These are phyloP conservation scores for Periophthalmus modestus DNA, from an alignment of 2,113 vertebrate genomes.

Conservation along the genomic window DNA sequence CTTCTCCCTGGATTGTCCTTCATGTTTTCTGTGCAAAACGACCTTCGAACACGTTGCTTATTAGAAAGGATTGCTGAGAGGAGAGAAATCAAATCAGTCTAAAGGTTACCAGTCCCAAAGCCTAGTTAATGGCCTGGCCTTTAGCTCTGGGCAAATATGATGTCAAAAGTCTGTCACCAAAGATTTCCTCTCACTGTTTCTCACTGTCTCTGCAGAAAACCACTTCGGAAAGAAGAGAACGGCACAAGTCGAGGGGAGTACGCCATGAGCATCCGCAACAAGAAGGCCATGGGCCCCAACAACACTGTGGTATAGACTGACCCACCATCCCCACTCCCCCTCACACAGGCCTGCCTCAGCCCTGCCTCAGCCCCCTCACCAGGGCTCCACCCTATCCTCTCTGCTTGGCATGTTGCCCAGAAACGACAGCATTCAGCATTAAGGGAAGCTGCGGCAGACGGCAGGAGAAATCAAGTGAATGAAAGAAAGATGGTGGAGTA, in stretches of 20 bases:
- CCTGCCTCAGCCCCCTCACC: slow-evolving; percentile 28
- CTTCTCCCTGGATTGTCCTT: slow-evolving; percentile 56
- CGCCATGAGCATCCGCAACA: slow-evolving; percentile 95
- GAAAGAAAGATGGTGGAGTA: slow-evolving; percentile 33
- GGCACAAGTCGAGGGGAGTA: slow-evolving; percentile 93
- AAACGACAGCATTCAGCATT: slow-evolving; percentile 57
- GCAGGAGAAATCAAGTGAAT: slow-evolving; percentile 30
- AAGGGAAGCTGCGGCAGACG: slow-evolving; percentile 43
- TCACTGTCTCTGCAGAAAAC: slow-evolving; percentile 85
- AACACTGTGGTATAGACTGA: slow-evolving; percentile 85
- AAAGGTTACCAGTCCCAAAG: slow-evolving; percentile 56
- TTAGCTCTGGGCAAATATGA: slow-evolving; percentile 17
- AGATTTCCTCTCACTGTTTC: slow-evolving; percentile 37
- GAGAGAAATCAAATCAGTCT: slow-evolving; percentile 61
- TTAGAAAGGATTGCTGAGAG: slow-evolving; percentile 63
- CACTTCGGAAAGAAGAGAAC: slow-evolving; percentile 93
- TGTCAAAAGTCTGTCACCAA: slow-evolving; percentile 23
- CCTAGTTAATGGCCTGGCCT: slow-evolving; percentile 59
- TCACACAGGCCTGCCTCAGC: slow-evolving; percentile 43
- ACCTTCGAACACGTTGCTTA: slow-evolving; percentile 69
- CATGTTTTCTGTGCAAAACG: slow-evolving; percentile 55
- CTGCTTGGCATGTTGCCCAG: slow-evolving; percentile 60
- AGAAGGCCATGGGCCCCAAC: slow-evolving; percentile 86
- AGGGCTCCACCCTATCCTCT: slow-evolving; percentile 54
- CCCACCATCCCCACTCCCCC: slow-evolving; percentile 31